Conservation (phyloP, 2,888 invertebrate species). For the Buathra laborator region DNA sequence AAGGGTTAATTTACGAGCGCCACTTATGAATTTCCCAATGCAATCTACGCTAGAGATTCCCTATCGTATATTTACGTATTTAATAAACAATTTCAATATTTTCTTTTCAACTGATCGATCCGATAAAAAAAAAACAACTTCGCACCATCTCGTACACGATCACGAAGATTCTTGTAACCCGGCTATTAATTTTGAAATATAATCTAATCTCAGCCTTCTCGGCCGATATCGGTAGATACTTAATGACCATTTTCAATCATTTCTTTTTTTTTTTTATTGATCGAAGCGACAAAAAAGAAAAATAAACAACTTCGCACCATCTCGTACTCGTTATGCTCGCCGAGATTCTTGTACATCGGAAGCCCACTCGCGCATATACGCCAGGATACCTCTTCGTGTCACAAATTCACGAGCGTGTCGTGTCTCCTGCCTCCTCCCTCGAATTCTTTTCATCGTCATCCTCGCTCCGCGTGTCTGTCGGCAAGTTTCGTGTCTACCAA, state of each 20-base stretch:
- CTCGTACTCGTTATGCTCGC: background rate
- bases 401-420: constrained; percentile 71
- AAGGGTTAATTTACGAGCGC: too few species aligned
- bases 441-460: constrained; percentile 67
- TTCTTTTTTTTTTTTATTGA: background rate
- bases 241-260: background rate
- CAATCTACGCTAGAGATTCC: background rate
- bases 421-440: constrained; percentile 58
- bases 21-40: background rate
- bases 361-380: background rate
- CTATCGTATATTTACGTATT: background rate
- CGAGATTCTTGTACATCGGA: constrained; percentile 5
- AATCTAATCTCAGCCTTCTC: background rate
- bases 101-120: background rate
- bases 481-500: constrained; percentile 74
- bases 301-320: background rate
- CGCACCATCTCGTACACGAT: background rate
- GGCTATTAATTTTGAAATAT: constrained; percentile 1
- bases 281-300: background rate
- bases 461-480: constrained; percentile 78
- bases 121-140: constrained; percentile 2
- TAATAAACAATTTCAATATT: constrained; percentile 1
- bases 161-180: background rate
- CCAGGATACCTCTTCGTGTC: constrained; percentile 38
- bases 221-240: background rate